Base-by-base conservation (phyloP, 2,797 vertebrate genomes). In the Tachyglossus aculeatus region DNA sequence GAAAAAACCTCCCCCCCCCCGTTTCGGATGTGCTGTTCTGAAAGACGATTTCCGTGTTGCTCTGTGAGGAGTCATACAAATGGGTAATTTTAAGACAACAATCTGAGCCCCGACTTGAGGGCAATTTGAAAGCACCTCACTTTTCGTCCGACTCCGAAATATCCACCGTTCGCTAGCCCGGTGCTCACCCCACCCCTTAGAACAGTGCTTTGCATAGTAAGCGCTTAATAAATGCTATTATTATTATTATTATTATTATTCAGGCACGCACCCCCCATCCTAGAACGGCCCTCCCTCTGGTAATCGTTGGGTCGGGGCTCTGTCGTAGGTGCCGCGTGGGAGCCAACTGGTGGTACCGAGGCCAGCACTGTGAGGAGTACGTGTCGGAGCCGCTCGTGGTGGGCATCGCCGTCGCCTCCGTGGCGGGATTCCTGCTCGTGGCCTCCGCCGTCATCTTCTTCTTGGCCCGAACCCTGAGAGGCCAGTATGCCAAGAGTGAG, bases 271-370 rank as follows among this genome's bases (percentile, higher is more conserved):
- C n/a, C n/a, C n/a, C n/a, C n/a, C n/a, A n/a, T n/a, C n/a, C n/a
- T n/a, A n/a, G n/a, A n/a, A n/a, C n/a, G n/a, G n/a, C n/a, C n/a
- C n/a, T n/a, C n/a, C n/a, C n/a, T n/a, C n/a, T n/a, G n/a, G n/a
- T 5, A n/a, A 5, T 32, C 31, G 53, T 44, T 39, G 27, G 5
- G 25, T 37, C 56, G 48, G 24, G 61, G 13, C 6, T 19, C 74
- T 11, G 2, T 74, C 78, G 19, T 80, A 98, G 97, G 74, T 98
- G 96, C 80, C 96, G 94, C 4, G 96, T 97, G 0, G 96, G 96
- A 57, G 95, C 97, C 85, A 97, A 97, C 86, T 98, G 97, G 96
- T 98, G 96, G 96, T 98, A 97, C 70, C 94, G 95, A 4, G 97
- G 97, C 0, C 94, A 97, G 54, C 97, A 95, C 81, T 99, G 97